These are phyloP conservation scores for Triplophysa siluroides DNA, from an alignment of 2,113 vertebrate species.

Conservation along the genomic window DNA sequence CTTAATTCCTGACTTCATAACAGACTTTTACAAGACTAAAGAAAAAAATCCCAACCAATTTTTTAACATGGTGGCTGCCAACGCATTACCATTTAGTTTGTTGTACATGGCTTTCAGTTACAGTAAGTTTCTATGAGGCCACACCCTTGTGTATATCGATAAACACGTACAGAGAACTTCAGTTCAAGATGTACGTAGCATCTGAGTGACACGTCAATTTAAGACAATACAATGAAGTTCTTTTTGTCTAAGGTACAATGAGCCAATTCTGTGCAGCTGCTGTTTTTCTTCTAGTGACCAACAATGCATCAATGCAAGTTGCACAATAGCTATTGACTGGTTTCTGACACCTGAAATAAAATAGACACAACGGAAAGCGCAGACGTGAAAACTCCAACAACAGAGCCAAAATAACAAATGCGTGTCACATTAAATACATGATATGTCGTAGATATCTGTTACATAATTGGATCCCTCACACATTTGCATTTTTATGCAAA, in stretches of 20 bases:
- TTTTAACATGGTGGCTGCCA: background rate
- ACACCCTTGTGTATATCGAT: background rate
- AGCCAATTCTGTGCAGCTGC: slow-evolving; percentile 37
- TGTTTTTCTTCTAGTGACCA: slow-evolving; percentile 42
- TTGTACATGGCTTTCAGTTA: background rate
- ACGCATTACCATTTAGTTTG: background rate
- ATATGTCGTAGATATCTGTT: background rate
- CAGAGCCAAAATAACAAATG: background rate
- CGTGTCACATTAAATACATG: background rate
- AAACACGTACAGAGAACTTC: background rate
- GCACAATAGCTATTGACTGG: slow-evolving; percentile 16
- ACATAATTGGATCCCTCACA: background rate
- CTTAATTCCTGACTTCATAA: background rate
- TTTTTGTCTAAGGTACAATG: slow-evolving; percentile 1
- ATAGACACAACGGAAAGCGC: slow-evolving; percentile 3
- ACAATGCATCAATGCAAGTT: slow-evolving; percentile 39
- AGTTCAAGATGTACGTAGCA: background rate
- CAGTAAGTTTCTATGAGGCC: background rate
- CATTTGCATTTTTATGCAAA: background rate
- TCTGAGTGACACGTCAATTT: background rate
- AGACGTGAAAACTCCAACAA: background rate
- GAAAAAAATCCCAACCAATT: slow-evolving; percentile 23
- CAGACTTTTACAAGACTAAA: background rate
- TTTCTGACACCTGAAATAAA: slow-evolving; percentile 15
- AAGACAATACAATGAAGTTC: background rate